Percentiles rank a stretch among this genome's conserved stretches.
phyloP scores from a whole-genome alignment of 2,888 invertebrate species.

The Ceraclea dissimilis region DNA sequence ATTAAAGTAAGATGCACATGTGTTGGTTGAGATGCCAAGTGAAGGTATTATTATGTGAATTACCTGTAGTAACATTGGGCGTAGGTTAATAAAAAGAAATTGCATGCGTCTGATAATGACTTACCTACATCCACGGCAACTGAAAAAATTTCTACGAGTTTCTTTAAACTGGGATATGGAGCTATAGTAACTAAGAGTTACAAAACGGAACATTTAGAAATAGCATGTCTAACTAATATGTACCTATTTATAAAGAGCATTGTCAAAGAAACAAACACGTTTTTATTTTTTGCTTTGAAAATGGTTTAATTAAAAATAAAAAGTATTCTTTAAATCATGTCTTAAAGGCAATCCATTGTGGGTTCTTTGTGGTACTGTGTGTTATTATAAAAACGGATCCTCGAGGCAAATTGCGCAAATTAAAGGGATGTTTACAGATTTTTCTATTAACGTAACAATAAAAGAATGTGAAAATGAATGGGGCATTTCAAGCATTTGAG shows the following conservation, averaged over 20 bases:
- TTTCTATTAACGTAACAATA: conserved; percentile 1
- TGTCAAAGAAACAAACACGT: background rate
- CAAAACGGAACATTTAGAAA: too few relatives aligned
- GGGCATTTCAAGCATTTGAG: background rate
- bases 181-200: too few relatives aligned
- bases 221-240: too few relatives aligned
- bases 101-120: too few relatives aligned
- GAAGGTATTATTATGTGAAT: too few relatives aligned
- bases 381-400: background rate
- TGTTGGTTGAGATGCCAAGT: too few relatives aligned
- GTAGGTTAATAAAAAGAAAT: too few relatives aligned
- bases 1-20: background rate
- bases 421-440: conserved; percentile 6
- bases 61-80: too few relatives aligned
- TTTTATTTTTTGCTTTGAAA: background rate
- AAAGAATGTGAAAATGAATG: conserved; percentile 1
- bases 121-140: too few relatives aligned
- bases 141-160: too few relatives aligned
- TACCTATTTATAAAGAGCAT: too few relatives aligned
- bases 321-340: background rate
- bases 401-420: background rate
- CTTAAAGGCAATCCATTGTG: conserved; percentile 2
- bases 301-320: background rate
- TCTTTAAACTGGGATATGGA: too few relatives aligned
- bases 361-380: background rate